These are phyloP conservation scores for Amaurobius ferox DNA, from an alignment of 2,888 invertebrate species.

Conservation along the genomic window DNA sequence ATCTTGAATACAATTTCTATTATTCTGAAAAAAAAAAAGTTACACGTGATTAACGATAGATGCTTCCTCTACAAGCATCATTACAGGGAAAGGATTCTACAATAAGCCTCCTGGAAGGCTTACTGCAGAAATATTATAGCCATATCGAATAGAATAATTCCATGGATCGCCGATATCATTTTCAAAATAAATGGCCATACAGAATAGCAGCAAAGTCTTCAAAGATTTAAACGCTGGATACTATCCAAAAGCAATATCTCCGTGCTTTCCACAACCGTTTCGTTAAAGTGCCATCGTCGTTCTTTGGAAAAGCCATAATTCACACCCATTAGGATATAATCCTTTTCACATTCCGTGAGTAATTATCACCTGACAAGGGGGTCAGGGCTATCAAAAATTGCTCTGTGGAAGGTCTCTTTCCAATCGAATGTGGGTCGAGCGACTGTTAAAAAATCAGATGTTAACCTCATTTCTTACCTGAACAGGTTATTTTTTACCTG, in stretches of 20 bases:
- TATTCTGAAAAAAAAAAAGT: too few species aligned
- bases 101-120: too few species aligned
- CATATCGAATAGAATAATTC: too few species aligned
- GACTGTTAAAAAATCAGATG: background rate
- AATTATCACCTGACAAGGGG: constrained; percentile 6
- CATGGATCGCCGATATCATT: too few species aligned
- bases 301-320: background rate
- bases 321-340: background rate
- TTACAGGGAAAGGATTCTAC: too few species aligned
- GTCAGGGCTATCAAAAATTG: constrained; percentile 29
- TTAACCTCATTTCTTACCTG: constrained; percentile 16
- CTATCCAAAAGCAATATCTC: background rate
- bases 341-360: background rate
- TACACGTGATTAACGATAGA: too few species aligned
- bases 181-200: too few species aligned
- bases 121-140: too few species aligned
- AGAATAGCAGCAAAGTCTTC: too few species aligned
- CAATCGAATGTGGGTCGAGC: background rate
- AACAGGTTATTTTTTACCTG: background rate
- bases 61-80: too few species aligned
- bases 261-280: background rate
- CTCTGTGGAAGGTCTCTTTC: background rate
- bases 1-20: too few species aligned
- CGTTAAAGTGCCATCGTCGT: background rate
- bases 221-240: too few species aligned